Conservation (phyloP, 2,797 vertebrate species). For the Darevskia mixta region DNA sequence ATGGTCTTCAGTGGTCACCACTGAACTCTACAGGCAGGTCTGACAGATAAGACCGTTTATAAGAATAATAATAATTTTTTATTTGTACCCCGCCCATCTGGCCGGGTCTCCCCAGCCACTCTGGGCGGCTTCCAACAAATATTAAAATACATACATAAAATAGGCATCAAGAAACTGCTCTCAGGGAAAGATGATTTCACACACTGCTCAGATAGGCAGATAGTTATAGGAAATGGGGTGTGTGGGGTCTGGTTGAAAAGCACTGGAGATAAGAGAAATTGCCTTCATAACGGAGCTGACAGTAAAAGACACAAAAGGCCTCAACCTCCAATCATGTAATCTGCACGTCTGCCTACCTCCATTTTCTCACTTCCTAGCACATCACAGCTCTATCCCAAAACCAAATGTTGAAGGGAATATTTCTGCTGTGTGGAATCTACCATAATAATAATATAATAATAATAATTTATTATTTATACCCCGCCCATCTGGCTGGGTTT, state of each 20-base stretch:
- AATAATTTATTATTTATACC: too few relatives aligned
- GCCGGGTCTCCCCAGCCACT: too few relatives aligned
- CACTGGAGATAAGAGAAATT: background rate
- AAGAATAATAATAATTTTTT: too few relatives aligned
- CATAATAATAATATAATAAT: too few relatives aligned
- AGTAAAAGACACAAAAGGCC: background rate
- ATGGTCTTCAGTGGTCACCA: slow-evolving; percentile 72
- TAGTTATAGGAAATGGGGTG: slow-evolving; percentile 21
- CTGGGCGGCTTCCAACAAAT: too few relatives aligned
- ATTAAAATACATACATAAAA: too few relatives aligned
- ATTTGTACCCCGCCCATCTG: too few relatives aligned
- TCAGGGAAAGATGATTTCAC: background rate
- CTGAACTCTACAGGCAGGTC: slow-evolving; percentile 74
- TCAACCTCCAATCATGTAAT: background rate
- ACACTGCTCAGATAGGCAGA: slow-evolving; percentile 41
- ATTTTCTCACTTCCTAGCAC: background rate
- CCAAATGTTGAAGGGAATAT: too few relatives aligned
- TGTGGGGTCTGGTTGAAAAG: slow-evolving; percentile 13
- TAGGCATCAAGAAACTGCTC: background rate
- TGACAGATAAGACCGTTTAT: slow-evolving; percentile 73
- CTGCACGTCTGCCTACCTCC: background rate
- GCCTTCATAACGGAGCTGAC: too few relatives aligned
- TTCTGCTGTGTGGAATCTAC: too few relatives aligned
- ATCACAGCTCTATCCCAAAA: background rate
- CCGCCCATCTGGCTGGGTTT: too few relatives aligned